A percentile compares a stretch with the other conserved stretches of the same genome.
phyloP scores from a whole-genome alignment of 2,888 invertebrate species.

The Syritta pipiens region DNA sequence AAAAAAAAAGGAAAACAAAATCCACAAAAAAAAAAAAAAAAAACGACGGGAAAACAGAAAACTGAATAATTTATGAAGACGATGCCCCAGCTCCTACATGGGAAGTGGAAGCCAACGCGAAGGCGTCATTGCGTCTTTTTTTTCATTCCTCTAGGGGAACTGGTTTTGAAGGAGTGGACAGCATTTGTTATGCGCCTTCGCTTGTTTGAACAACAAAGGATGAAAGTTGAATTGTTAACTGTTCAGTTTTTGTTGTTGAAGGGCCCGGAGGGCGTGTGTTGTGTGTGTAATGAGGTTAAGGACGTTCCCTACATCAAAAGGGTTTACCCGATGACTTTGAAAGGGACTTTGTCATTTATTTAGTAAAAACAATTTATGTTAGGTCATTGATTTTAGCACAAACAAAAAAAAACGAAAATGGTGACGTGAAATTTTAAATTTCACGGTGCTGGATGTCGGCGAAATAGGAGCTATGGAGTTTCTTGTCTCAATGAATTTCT shows the following conservation, averaged over 20 bases:
- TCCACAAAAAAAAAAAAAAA: too few species aligned
- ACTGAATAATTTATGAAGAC: slow-evolving; percentile 59
- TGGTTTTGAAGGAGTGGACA: slow-evolving; percentile 32
- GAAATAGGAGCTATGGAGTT: too few species aligned
- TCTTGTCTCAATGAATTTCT: too few species aligned
- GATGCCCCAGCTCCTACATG: slow-evolving; percentile 28
- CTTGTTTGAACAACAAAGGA: slow-evolving; percentile 28
- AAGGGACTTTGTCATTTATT: slow-evolving; percentile 29
- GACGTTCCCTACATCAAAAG: slow-evolving; percentile 37
- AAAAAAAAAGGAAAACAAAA: too few species aligned
- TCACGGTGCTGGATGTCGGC: too few species aligned
- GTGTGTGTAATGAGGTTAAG: slow-evolving; percentile 38
- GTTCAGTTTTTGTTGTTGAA: slow-evolving; percentile 32
- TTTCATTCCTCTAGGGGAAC: slow-evolving; percentile 1
- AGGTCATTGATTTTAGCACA: background rate
- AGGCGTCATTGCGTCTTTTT: slow-evolving; percentile 6
- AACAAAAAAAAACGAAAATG: too few species aligned
- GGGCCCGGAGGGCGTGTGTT: slow-evolving; percentile 21
- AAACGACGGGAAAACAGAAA: slow-evolving; percentile 9
- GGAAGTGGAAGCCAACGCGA: too few species aligned
- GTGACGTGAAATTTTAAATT: too few species aligned
- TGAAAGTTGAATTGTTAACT: slow-evolving; percentile 40
- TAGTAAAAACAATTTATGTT: background rate
- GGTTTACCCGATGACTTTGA: slow-evolving; percentile 26
- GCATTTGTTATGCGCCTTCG: slow-evolving; percentile 25